Percentiles rank a stretch among this genome's conserved stretches.
These are phyloP conservation scores for Hylyphantes graminicola DNA, from an alignment of 1,140 invertebrate species.

Conservation along the genomic window DNA sequence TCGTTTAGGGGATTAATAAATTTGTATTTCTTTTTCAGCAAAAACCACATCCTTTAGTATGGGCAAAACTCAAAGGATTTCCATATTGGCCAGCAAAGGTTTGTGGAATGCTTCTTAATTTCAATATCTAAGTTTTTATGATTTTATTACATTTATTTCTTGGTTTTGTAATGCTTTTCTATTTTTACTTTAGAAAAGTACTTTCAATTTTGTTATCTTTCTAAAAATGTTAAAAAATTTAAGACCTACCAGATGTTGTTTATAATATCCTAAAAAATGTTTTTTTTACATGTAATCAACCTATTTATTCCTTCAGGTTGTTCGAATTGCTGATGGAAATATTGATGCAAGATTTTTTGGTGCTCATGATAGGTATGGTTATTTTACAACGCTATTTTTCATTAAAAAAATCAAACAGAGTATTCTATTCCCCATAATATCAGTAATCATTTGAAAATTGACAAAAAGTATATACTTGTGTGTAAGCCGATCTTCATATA, in stretches of 20 bases:
- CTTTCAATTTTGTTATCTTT: no score
- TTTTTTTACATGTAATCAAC: neutral
- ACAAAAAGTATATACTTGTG: no score
- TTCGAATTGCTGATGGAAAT: slow-evolving; percentile 77
- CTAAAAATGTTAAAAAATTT: no score
- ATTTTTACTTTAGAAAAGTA: no score
- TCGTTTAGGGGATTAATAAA: no score
- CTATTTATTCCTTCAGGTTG: slow-evolving; percentile 71
- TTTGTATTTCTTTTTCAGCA: slow-evolving; percentile 66
- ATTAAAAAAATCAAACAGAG: no score
- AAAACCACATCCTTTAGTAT: slow-evolving; percentile 85
- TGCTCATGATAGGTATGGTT: slow-evolving; percentile 81
- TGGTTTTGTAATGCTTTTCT: no score
- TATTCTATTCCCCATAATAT: no score
- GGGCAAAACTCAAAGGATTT: slow-evolving; percentile 94
- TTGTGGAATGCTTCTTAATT: neutral
- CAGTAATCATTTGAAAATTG: no score
- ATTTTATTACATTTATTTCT: no score
- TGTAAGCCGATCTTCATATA: no score
- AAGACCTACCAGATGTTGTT: no score
- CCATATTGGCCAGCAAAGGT: slow-evolving; percentile 94
- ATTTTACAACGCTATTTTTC: neutral
- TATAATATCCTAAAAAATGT: neutral
- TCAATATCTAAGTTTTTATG: neutral
- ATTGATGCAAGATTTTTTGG: slow-evolving; percentile 94